A percentile compares a stretch with the other conserved stretches of the same genome.
Conservation (phyloP, 2,797 vertebrate genomes). For the Luscinia luscinia region DNA sequence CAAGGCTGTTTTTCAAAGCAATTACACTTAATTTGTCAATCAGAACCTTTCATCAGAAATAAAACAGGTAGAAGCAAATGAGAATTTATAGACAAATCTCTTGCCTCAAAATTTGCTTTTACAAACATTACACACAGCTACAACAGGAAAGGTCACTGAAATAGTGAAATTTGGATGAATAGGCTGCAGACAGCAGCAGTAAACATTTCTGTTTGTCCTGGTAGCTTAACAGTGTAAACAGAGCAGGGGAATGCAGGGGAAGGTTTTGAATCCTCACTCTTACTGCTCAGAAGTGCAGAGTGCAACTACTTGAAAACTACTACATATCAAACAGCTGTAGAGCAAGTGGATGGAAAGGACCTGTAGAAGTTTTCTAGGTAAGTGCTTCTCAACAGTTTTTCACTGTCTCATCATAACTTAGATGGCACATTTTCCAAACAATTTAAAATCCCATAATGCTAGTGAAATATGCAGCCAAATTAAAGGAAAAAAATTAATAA, state of each 20-base stretch:
- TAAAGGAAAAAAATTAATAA: background rate
- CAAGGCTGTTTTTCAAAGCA: background rate
- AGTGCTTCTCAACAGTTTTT: background rate
- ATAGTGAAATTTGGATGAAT: background rate
- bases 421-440: background rate
- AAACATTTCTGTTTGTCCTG: background rate
- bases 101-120: slow-evolving; percentile 29
- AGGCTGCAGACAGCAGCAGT: background rate
- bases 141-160: background rate
- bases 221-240: background rate
- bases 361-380: background rate
- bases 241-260: background rate
- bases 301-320: fast-evolving
- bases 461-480: background rate
- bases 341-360: background rate
- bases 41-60: slow-evolving; percentile 4
- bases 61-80: slow-evolving; percentile 33
- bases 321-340: background rate
- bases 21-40: slow-evolving; percentile 23
- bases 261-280: background rate
- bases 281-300: background rate
- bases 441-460: background rate
- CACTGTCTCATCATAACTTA: background rate
- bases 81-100: background rate
- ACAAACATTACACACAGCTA: background rate